Evolutionary conservation across 2,797 vertebrate species (phyloP), one percentile per base, ranked within the genome.

Genomic region (Cryptoprocta ferox): DNA sequence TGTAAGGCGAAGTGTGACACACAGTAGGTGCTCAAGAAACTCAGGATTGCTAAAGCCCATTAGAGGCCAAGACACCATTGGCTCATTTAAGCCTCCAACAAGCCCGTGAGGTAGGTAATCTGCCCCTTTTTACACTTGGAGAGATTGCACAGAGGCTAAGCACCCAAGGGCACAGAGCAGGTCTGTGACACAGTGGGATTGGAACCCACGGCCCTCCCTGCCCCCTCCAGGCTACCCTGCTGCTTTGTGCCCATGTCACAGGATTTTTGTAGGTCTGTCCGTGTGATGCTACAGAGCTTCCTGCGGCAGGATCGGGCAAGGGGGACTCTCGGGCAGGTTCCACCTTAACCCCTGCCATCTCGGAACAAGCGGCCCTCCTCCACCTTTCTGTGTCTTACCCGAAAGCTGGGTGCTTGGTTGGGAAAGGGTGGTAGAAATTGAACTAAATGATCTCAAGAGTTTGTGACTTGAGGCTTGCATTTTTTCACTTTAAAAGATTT

Each of bases 221-320:
- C 24, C 21, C 45, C 42, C 3, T 0, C 80, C 0, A 11, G 19
- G 30, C 18, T 6, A 0, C n/a, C 18, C 71, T 0, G 0, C 8
- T 24, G 9, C 42, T 53, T 8, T 4, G 48, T 13, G 56, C 35
- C 26, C 1, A 1, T 2, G 37, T 48, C 30, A 0, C 3, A 5
- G 48, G 28, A 28, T 37, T 8, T 12, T 4, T 6, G 0, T 3
- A 45, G 28, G 26, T 6, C 0, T 9, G 71, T 65, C 18, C 1
- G 21, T 35, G 10, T 8, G 18, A 6, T 7, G 6, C 4, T 13
- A 0, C 35, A 16, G 39, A 9, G 37, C 32, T 1, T n/a, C 30
- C n/a, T 1, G 61, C 2, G 1, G 7, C 21, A n/a, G 35, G 13
- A 3, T 35, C 11, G 1, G 28, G 45, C 53, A 2, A 14, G 68